Evolutionary conservation across 2,797 vertebrate genomes (phyloP).

Genomic region (Pampus argenteus): DNA sequence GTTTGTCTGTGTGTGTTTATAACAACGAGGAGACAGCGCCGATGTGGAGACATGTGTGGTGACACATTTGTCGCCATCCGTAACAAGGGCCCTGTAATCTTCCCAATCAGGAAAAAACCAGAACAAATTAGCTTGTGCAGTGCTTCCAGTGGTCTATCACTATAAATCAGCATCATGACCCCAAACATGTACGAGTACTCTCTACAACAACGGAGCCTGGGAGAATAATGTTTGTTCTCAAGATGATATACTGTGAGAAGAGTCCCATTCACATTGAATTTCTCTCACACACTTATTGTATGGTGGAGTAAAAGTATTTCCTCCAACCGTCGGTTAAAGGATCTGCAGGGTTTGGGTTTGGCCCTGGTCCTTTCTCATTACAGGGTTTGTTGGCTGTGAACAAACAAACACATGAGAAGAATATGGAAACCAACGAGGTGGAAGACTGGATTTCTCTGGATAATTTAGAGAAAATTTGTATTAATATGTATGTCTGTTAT

Average conservation of each 20-base stretch:
- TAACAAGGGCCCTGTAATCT: constrained; percentile 72
- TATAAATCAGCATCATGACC: constrained; percentile 67
- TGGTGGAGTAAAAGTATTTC: constrained; percentile 53
- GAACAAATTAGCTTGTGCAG: constrained; percentile 73
- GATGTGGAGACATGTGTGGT: constrained; percentile 64
- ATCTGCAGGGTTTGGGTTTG: constrained; percentile 53
- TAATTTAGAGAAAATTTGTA: background rate
- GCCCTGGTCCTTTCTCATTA: constrained; percentile 54
- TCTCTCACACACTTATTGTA: constrained; percentile 72
- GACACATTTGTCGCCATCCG: constrained; percentile 68
- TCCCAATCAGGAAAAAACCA: constrained; percentile 70
- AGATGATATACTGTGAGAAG: constrained; percentile 84
- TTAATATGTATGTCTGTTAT: background rate
- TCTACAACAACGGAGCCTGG: constrained; percentile 68
- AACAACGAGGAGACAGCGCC: constrained; percentile 61
- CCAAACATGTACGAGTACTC: constrained; percentile 36
- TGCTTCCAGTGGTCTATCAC: constrained; percentile 63
- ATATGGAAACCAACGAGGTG: background rate
- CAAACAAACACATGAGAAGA: constrained; percentile 12
- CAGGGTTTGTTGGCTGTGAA: constrained; percentile 61
- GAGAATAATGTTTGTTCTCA: constrained; percentile 77
- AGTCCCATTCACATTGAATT: constrained; percentile 59
- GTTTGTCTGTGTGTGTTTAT: constrained; percentile 60
- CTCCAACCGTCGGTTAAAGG: constrained; percentile 57
- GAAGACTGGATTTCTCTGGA: background rate